Evolutionary conservation across 2,888 invertebrate species (phyloP), one percentile per base, ranked within the genome.

Genomic region (Spilosoma lubricipeda): DNA sequence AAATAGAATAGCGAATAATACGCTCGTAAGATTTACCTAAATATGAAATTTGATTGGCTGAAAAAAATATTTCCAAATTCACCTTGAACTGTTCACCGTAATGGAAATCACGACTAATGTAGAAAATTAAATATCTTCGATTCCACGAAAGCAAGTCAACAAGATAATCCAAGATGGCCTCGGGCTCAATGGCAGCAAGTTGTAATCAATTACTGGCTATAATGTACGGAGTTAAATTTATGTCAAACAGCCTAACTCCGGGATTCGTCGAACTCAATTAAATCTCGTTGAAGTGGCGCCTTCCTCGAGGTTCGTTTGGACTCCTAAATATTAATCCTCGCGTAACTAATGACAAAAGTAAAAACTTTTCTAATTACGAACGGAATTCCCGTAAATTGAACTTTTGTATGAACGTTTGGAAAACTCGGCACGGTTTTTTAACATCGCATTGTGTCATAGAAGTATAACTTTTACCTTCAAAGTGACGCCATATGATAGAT

Each of bases 241-340:
- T 69, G 67, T 59, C 48, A 71, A 72, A 67, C 74, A 70, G 72
- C 30, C 72, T 59, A 71, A 74, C 72, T 75, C 52, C 76, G 20
- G 30, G 30, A 70, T 30, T 42, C 42, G 42, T 59, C 42, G 42
- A 63, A 70, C 42, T 81, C 77, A 82, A 85, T 85, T 85, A 85
- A 83, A 42, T 70, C 70, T 42, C 42, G 63, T 63, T 63, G 70
- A 70, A 70, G 42, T 70, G 63, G 42, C 63, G 63, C 63, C 63
- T 63, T 70, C 27, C 45, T 70, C 63, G 42, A 70, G 42, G 70
- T 70, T 42, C 42, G 70, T 70, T 42, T 39, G 59, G 82, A 87
- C 85, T 88, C 82, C 86, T 83, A 82, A 85, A 84, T 85, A 86
- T 86, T 82, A 87, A 87, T 86, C 82, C 70, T 73, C 67, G 65